Evolutionary conservation across 2,797 vertebrate genomes (phyloP).

Genomic region (Petrocephalus sullivani): DNA sequence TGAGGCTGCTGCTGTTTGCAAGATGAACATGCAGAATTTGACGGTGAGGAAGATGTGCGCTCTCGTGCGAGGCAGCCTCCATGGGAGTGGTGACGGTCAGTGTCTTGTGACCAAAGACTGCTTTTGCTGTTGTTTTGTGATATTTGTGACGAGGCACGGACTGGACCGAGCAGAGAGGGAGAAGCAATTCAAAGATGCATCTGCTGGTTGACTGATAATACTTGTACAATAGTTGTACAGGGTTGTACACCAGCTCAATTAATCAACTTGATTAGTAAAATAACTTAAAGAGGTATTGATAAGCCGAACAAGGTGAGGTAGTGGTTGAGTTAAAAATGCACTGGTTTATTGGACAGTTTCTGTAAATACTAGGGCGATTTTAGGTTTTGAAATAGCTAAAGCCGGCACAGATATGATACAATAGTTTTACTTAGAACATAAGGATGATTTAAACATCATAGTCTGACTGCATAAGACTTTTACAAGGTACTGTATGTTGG

Average conservation of each 20-base stretch:
- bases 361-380: background rate
- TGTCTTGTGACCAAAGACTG: background rate
- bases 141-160: background rate
- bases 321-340: background rate
- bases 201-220: background rate
- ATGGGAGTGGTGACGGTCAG: background rate
- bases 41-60: conserved; percentile 49
- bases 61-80: background rate
- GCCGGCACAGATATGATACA: background rate
- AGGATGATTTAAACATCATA: background rate
- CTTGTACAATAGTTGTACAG: background rate
- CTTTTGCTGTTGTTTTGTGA: background rate
- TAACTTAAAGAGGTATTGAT: background rate
- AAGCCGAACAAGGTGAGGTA: background rate
- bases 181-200: background rate
- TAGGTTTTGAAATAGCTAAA: background rate
- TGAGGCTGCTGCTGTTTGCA: conserved; percentile 16
- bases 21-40: conserved; percentile 57
- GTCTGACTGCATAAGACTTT: background rate
- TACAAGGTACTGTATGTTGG: background rate
- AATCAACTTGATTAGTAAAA: background rate
- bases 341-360: background rate
- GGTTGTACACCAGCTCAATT: background rate
- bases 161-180: background rate
- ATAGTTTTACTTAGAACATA: background rate